A percentile compares a stretch with the other conserved stretches of the same genome.
Conservation (phyloP, 92 coral and sea anemone genomes). For the Paragorgia papillata region DNA sequence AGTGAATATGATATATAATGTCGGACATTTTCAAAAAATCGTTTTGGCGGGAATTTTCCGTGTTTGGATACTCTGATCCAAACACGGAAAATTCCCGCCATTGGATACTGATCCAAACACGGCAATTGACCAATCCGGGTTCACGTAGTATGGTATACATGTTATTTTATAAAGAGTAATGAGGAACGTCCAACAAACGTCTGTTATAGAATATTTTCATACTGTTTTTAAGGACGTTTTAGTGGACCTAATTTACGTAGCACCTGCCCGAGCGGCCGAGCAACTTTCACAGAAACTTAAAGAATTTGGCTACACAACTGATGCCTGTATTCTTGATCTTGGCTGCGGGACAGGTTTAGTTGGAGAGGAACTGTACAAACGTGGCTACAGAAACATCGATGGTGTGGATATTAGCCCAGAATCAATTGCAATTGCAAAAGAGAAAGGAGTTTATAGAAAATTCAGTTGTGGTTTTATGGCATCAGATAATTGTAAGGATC, state of each 20-base stretch:
- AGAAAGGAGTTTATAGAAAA: conserved; percentile 66
- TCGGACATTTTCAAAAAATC: no score
- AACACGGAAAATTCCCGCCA: no score
- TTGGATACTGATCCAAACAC: no score
- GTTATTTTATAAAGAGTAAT: no score
- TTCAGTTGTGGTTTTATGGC: conserved; percentile 12
- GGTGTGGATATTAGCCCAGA: conserved; percentile 78
- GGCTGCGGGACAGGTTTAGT: conserved; percentile 93
- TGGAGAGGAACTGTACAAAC: conserved; percentile 66
- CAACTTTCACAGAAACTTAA: conserved; percentile 62
- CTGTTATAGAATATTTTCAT: no score
- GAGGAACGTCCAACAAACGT: no score
- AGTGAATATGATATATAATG: no score
- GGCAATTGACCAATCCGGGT: no score
- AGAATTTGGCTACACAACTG: conserved; percentile 45
- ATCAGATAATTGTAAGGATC: conserved; percentile 20
- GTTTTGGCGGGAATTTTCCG: no score
- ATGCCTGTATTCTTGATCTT: conserved; percentile 75
- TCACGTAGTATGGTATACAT: no score
- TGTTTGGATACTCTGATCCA: no score
- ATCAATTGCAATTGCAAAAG: conserved; percentile 67
- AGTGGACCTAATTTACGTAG: conserved; percentile 63
- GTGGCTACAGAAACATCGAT: conserved; percentile 73
- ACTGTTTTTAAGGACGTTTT: not conserved
- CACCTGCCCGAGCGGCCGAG: conserved; percentile 68